Evolutionary conservation across 2,797 vertebrate species (phyloP).

Genomic region (Anabacerthia variegaticeps): DNA sequence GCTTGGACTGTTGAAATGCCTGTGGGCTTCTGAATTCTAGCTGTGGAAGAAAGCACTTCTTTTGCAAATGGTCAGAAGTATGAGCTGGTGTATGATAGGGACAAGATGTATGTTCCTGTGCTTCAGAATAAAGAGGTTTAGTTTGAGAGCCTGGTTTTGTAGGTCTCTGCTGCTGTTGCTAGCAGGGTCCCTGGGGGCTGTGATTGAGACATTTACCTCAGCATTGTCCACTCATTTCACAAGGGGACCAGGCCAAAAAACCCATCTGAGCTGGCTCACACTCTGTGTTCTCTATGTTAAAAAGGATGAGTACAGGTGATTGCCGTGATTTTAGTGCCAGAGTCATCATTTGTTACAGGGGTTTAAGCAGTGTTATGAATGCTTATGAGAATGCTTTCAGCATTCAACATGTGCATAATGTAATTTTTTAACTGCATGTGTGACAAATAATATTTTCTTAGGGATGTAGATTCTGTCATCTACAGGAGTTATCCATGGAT

Average conservation of each 20-base stretch:
- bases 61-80: neutral
- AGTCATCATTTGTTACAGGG: neutral
- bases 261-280: neutral
- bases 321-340: neutral
- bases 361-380: neutral
- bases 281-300: neutral
- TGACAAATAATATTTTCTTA: neutral
- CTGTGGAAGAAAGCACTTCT: neutral
- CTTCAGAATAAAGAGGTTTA: neutral
- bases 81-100: neutral
- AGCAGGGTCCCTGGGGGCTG: neutral
- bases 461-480: neutral
- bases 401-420: neutral
- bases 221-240: neutral
- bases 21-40: neutral
- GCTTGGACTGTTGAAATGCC: neutral
- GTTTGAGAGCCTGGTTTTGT: neutral
- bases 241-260: neutral
- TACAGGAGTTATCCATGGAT: neutral
- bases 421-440: neutral
- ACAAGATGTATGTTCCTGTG: neutral
- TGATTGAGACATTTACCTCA: neutral
- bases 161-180: neutral
- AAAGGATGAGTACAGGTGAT: neutral
- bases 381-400: neutral